Base-by-base conservation (phyloP, 2,113 vertebrate genomes). In the Myotis davidii region DNA sequence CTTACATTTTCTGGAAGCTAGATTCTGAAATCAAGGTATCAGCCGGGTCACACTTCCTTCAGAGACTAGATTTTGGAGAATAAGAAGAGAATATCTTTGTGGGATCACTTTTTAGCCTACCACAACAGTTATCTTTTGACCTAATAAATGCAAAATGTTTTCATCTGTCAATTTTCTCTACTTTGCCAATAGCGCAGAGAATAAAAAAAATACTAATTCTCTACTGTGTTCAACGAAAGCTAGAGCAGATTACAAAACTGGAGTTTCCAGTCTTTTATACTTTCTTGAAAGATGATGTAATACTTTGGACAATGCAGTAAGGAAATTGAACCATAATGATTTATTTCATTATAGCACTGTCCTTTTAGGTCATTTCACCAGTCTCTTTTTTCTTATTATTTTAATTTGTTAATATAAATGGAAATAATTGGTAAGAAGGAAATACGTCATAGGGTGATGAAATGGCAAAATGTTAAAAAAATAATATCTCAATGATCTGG, bases 121-220 rank as follows among this genome's bases (percentile, higher is more conserved):
- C 39, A 59, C 61, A 72, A 7, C 20, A 64, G 78, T 86, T 12
- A 23, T 77, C 74, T 86, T 94, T 78, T 84, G 59, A 78, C 83
- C 48, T 88, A 18, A 92, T 67, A 70, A 6, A 20, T 84, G n/a
- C 54, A 52, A 89, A 42, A 61, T 67, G 11, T 85, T 73, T 91
- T 95, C 25, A 39, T 82, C 76, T 94, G 74, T 88, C 34, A 45
- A 0, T 84, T 95, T 61, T 95, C 77, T 92, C 9, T 72, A 37
- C n/a, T 74, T 87, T 91, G 73, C 27, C n/a, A 70, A 25, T 87
- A 59, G 9, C 20, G 7, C 11, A 59, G 42, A 79, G 93, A 95
- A 32, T 29, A 14, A 64, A 32, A 32, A 64, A 64, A 64, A 27
- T 70, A 34, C 6, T 74, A 78, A 61, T 91, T 67, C 39, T 77